Evolutionary conservation across 2,888 invertebrate species (phyloP).

Genomic region (Ecliptopera silaceata): DNA sequence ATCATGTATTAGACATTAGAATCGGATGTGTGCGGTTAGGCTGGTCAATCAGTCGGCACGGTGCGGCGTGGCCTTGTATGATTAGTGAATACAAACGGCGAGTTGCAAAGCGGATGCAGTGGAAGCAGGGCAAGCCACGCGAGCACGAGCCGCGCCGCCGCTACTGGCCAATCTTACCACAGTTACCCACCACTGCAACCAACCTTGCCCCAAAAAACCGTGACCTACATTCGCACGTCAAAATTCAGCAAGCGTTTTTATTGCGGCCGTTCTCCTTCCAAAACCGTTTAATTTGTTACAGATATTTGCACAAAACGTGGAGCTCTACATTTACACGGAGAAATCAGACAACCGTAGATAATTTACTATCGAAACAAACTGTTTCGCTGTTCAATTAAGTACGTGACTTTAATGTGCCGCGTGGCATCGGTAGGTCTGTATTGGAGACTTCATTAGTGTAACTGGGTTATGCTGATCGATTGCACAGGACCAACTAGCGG

Average conservation of each 20-base stretch:
- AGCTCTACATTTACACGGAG: conserved; percentile 14
- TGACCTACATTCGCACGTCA: conserved; percentile 77
- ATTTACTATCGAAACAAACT: conserved; percentile 19
- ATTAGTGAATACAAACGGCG: conserved; percentile 66
- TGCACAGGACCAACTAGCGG: conserved; percentile 64
- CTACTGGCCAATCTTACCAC: conserved; percentile 38
- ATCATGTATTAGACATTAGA: conserved; percentile 49
- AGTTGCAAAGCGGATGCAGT: conserved; percentile 73
- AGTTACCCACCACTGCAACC: conserved; percentile 47
- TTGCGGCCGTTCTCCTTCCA: conserved; percentile 50
- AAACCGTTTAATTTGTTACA: conserved; percentile 48
- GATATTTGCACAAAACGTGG: conserved; percentile 23
- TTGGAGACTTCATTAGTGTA: conserved; percentile 31
- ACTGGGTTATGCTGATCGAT: conserved; percentile 59
- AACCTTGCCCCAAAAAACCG: conserved; percentile 80
- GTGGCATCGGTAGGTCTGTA: background rate
- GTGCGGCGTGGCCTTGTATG: conserved; percentile 61
- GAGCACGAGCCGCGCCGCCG: conserved; percentile 41
- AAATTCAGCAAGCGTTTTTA: conserved; percentile 75
- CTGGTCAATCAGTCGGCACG: conserved; percentile 67
- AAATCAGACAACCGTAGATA: conserved; percentile 18
- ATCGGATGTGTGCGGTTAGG: conserved; percentile 69
- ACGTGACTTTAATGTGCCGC: background rate
- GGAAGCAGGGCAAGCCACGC: conserved; percentile 66
- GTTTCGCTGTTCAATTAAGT: conserved; percentile 7